These are phyloP conservation scores for Enteromius treurensis DNA, from an alignment of 2,797 vertebrate genomes.

Conservation along the genomic window DNA sequence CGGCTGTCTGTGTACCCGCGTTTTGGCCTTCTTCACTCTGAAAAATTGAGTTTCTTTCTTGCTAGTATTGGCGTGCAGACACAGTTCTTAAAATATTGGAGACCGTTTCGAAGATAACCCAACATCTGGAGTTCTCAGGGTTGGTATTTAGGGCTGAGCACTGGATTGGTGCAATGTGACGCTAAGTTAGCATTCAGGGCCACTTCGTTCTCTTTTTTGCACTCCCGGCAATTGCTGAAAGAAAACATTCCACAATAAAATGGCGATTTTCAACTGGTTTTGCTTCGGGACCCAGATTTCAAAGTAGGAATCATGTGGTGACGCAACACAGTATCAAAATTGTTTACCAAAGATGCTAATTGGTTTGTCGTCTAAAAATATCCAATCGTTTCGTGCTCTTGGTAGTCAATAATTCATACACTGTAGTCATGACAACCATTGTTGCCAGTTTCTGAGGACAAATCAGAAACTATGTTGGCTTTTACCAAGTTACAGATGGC, in stretches of 20 bases:
- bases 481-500: not conserved
- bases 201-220: conserved; percentile 8
- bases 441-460: not conserved
- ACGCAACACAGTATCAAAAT: not conserved
- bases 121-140: conserved; percentile 51
- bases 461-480: not conserved
- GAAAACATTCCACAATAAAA: no score
- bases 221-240: not conserved
- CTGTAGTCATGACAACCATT: not conserved
- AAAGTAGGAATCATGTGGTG: not conserved
- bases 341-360: not conserved
- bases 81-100: conserved; percentile 30
- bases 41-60: not conserved
- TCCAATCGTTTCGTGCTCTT: not conserved
- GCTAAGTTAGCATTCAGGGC: conserved; percentile 9
- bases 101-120: conserved; percentile 51
- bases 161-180: conserved; percentile 27
- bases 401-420: not conserved
- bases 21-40: conserved; percentile 6
- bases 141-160: conserved; percentile 32
- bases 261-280: not conserved
- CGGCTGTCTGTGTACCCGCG: not conserved
- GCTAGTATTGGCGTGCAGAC: not conserved
- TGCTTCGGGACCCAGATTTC: not conserved
- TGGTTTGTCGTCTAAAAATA: not conserved